Conservation (phyloP, 2,113 vertebrate species). For the Lepisosteus oculatus region DNA sequence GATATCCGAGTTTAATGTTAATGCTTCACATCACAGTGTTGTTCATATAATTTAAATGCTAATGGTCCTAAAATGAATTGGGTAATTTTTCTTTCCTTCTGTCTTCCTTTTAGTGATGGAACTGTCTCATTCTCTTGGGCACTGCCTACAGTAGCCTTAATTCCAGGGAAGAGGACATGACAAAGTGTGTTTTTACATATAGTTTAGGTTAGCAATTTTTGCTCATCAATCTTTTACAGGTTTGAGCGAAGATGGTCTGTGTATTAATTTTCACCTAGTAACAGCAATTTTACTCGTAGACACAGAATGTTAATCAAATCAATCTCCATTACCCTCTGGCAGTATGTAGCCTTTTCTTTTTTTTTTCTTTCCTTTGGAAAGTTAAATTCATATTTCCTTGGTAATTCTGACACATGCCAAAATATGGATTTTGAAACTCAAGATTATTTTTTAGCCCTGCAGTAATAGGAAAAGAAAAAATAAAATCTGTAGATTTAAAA, state of each 20-base stretch:
- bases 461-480: too few species aligned
- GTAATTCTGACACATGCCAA: neutral
- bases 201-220: slow-evolving; percentile 41
- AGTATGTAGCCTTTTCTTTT: neutral
- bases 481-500: neutral
- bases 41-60: too few species aligned
- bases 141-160: slow-evolving; percentile 16
- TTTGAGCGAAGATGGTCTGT: slow-evolving; percentile 7
- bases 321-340: slow-evolving; percentile 26
- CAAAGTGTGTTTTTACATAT: slow-evolving; percentile 26
- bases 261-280: slow-evolving; percentile 27
- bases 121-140: too few species aligned
- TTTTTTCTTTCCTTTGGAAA: too few species aligned
- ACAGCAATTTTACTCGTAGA: slow-evolving; percentile 35
- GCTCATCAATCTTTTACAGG: slow-evolving; percentile 38
- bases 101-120: too few species aligned
- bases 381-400: neutral
- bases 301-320: slow-evolving; percentile 31
- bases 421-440: neutral
- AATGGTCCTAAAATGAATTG: too few species aligned
- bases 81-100: too few species aligned
- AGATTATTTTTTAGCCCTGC: neutral
- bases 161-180: slow-evolving; percentile 32
- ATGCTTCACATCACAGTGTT: too few species aligned
- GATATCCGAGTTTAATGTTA: too few species aligned